These are phyloP conservation scores for Peromyscus leucopus DNA, from an alignment of 2,113 vertebrate species.

Conservation along the genomic window DNA sequence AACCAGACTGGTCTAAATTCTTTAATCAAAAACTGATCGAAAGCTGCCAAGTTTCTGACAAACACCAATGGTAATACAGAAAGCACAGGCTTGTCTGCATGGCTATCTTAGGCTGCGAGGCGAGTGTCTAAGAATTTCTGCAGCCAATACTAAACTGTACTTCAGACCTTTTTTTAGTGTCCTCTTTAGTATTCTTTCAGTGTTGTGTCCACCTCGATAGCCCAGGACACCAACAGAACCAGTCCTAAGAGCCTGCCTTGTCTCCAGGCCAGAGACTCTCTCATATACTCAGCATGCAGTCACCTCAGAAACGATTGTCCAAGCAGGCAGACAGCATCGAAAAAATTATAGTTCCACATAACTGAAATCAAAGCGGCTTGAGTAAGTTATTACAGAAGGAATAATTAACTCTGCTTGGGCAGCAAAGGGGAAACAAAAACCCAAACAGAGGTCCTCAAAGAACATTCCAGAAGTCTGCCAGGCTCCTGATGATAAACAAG, in stretches of 20 bases:
- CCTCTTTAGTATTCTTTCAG: neutral
- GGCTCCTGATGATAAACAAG: slow-evolving; percentile 24
- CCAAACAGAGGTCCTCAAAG: slow-evolving; percentile 38
- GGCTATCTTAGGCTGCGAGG: neutral
- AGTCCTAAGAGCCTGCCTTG: neutral
- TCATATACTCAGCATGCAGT: neutral
- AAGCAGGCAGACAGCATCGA: neutral
- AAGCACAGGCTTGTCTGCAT: neutral
- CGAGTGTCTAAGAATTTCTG: neutral
- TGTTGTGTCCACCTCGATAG: neutral
- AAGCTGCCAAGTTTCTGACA: neutral
- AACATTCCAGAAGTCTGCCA: slow-evolving; percentile 37
- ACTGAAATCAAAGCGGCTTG: slow-evolving; percentile 61
- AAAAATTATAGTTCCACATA: slow-evolving; percentile 51
- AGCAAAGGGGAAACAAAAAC: slow-evolving; percentile 56
- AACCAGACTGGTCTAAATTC: neutral
- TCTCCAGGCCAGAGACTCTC: neutral
- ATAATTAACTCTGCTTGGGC: slow-evolving; percentile 71
- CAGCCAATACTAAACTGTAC: neutral
- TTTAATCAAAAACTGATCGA: slow-evolving; percentile 53
- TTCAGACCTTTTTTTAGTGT: neutral
- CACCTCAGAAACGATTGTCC: neutral
- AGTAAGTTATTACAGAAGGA: slow-evolving; percentile 46
- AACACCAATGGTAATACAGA: neutral
- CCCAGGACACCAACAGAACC: neutral